These are phyloP conservation scores for Chironomus riparius DNA, from an alignment of 2,888 invertebrate species.

Conservation along the genomic window DNA sequence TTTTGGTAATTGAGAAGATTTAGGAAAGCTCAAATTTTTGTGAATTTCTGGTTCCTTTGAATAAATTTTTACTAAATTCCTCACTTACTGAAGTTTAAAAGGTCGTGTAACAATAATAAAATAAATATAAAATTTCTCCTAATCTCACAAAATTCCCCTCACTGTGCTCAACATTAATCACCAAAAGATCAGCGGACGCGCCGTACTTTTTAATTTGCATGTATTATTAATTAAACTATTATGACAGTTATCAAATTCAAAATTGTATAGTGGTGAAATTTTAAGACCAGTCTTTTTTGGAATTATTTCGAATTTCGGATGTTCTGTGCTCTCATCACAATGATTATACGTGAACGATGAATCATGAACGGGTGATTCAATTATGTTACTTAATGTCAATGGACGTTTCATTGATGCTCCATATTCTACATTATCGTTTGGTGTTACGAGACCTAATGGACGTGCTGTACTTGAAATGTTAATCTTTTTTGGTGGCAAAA, in stretches of 20 bases:
- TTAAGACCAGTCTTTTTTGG: constrained; percentile 48
- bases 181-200: constrained; percentile 39
- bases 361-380: constrained; percentile 37
- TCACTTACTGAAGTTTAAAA: too few species aligned
- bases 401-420: constrained; percentile 45
- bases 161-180: constrained; percentile 2
- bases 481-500: constrained; percentile 39
- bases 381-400: constrained; percentile 44
- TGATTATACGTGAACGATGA: constrained; percentile 29
- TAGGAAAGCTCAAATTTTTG: not conserved
- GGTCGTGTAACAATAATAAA: not conserved
- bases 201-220: constrained; percentile 39
- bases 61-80: not conserved
- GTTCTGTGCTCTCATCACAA: constrained; percentile 30
- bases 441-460: constrained; percentile 34
- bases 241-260: constrained; percentile 35
- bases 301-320: constrained; percentile 45
- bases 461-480: constrained; percentile 41
- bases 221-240: constrained; percentile 24
- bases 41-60: too few species aligned
- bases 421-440: constrained; percentile 36
- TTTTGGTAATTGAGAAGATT: too few species aligned
- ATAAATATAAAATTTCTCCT: too few species aligned
- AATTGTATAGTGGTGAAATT: constrained; percentile 44
- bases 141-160: not conserved